These are phyloP conservation scores for Archips xylosteana DNA, from an alignment of 2,888 invertebrate species.

Conservation along the genomic window DNA sequence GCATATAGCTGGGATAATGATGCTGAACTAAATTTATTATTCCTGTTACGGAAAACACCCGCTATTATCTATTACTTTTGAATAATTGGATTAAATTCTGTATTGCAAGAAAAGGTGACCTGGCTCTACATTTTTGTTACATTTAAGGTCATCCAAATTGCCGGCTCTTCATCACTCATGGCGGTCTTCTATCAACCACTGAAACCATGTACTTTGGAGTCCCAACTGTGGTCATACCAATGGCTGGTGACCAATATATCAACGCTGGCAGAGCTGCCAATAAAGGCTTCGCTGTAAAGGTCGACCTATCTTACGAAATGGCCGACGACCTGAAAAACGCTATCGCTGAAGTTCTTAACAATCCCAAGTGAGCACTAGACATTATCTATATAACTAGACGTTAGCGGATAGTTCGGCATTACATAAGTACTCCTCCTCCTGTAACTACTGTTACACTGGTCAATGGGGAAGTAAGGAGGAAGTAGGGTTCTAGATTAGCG, in stretches of 20 bases:
- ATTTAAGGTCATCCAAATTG: slow-evolving; percentile 42
- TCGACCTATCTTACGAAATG: slow-evolving; percentile 37
- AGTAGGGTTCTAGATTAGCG: too few species aligned
- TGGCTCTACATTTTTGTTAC: background rate
- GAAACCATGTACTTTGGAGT: slow-evolving; percentile 44
- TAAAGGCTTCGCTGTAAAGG: slow-evolving; percentile 41
- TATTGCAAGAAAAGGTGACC: too few species aligned
- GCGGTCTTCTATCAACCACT: slow-evolving; percentile 43
- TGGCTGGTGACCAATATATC: slow-evolving; percentile 40
- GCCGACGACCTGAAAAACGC: slow-evolving; percentile 29
- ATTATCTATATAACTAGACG: too few species aligned
- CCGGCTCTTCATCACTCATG: slow-evolving; percentile 43
- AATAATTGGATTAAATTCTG: too few species aligned
- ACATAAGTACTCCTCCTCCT: too few species aligned
- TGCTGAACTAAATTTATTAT: too few species aligned
- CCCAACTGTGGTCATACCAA: slow-evolving; percentile 42
- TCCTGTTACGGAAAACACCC: too few species aligned
- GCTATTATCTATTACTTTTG: too few species aligned
- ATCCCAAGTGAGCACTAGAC: slow-evolving; percentile 27
- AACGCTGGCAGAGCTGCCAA: slow-evolving; percentile 41
- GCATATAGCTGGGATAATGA: too few species aligned
- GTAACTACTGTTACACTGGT: too few species aligned
- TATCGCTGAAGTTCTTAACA: slow-evolving; percentile 34
- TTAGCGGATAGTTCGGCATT: too few species aligned
- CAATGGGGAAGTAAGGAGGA: too few species aligned